Evolutionary conservation across 2,113 vertebrate species (phyloP), one percentile per base, ranked within the genome.

Genomic region (Sus scrofa): DNA sequence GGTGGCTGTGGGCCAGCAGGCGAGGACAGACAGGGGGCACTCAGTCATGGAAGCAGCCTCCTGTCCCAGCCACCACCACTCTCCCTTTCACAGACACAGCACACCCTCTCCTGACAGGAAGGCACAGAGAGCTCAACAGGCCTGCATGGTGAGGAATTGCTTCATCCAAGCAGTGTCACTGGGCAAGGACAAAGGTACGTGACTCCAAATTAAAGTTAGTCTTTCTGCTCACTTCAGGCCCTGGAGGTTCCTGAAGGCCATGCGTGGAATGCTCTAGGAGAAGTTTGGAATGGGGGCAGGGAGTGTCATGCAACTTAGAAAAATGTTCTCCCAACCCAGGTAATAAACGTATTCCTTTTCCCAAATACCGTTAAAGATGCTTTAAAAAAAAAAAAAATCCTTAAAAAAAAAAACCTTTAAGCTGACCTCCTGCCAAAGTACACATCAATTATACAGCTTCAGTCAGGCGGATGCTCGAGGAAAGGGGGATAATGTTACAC

Each of bases 401-500:
- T 97, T 94, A 15, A 60, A 93, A 84, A 97, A 93, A 86, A 97
- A 98, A 98, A 98, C 98, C 98, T 98, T 98, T 98, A 99, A 98
- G 94, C 98, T 98, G 98, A 99, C 98, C 98, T 98, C 98, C 97
- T 98, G 98, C 98, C 98, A 99, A 99, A 99, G 98, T 98, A 98
- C 98, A 99, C 99, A 99, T 99, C 99, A 99, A 99, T 99, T 99
- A 99, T 98, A 98, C 98, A 98, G 98, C 98, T 99, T 99, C 98
- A 99, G 98, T 98, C 98, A 98, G 99, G 99, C 99, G 97, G 97
- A 97, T 97, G 97, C 97, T 97, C 96, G 78, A 88, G 95, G 96
- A 98, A 93, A 96, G 96, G 75, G 87, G 97, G 97, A 98, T 99
- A 99, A 98, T 97, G 98, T 99, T 99, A 98, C 99, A 98, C 98